Evolutionary conservation across 2,888 invertebrate species (phyloP), one percentile per base, ranked within the genome.

Genomic region (Hofmannophila pseudospretella): DNA sequence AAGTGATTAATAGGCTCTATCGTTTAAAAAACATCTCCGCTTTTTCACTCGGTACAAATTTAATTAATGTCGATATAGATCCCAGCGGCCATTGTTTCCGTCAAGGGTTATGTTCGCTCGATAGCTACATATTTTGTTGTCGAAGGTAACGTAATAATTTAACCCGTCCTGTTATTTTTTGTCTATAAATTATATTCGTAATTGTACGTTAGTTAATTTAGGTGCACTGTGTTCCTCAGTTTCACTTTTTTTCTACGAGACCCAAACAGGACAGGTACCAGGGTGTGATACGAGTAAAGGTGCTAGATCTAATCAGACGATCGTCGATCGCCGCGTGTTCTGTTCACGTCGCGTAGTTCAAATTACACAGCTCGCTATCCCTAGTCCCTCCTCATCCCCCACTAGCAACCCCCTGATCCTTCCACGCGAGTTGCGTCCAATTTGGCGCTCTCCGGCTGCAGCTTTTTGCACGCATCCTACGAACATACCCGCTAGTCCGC

Each of bases 1-100:
- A 79, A 72, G 62, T 76, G 85, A 85, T 85, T 84, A 81, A 85
- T 84, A 67, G 74, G 56, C 58, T 65, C 67, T 72, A 77, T 74
- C 71, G 65, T 57, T 67, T 70, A 63, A 74, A 77, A 75, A 77
- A 71, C 66, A 73, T 68, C 62, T 59, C 54, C 46, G 47, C 58
- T 77, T 78, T 74, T 75, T 67, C 59, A 58, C 73, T 67, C 62
- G 54, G 47, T 64, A 81, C 79, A 85, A 82, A 85, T 85, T 84
- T 79, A 84, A 85, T 85, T 80, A 84, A 75, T 75, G 63, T 64
- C 54, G 78, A 79, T 79, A 73, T 61, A 55, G 54, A 73, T 79
- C 68, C 68, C 49, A 50, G 47, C 44, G 47, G 38, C 42, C 43
- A 4, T 20, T 22, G 32, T 16, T 31, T 31, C 7, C 25, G 32